Evolutionary conservation across 2,113 vertebrate genomes (phyloP).

Genomic region (Emydura subglobosa): DNA sequence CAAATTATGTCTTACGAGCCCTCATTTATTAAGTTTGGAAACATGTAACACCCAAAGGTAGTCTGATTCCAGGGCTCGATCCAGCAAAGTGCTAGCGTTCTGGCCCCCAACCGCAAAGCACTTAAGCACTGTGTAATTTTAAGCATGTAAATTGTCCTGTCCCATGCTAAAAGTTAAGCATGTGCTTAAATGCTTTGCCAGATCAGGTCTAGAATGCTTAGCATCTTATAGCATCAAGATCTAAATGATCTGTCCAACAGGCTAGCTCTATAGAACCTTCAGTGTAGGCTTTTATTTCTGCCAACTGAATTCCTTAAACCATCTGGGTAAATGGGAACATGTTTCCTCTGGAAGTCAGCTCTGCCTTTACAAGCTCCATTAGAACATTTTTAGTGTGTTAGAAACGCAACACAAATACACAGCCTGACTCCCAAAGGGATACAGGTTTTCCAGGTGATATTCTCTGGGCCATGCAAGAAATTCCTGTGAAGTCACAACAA

Average conservation of each 20-base stretch:
- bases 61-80: accelerated
- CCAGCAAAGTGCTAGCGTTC: neutral
- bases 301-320: neutral
- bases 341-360: neutral
- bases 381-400: neutral
- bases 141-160: accelerated
- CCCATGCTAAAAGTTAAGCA: neutral
- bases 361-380: neutral
- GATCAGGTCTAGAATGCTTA: neutral
- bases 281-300: neutral
- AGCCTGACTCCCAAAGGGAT: neutral
- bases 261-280: accelerated
- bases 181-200: neutral
- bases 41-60: neutral
- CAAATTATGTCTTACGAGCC: neutral
- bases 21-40: neutral
- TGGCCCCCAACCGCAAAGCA: neutral
- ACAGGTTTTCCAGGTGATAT: neutral
- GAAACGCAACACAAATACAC: neutral
- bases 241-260: neutral
- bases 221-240: neutral
- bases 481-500: neutral
- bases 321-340: neutral
- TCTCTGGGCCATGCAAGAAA: neutral
- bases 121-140: neutral